phyloP scores from a whole-genome alignment of 2,888 invertebrate genomes.

The Leptura quadrifasciata region DNA sequence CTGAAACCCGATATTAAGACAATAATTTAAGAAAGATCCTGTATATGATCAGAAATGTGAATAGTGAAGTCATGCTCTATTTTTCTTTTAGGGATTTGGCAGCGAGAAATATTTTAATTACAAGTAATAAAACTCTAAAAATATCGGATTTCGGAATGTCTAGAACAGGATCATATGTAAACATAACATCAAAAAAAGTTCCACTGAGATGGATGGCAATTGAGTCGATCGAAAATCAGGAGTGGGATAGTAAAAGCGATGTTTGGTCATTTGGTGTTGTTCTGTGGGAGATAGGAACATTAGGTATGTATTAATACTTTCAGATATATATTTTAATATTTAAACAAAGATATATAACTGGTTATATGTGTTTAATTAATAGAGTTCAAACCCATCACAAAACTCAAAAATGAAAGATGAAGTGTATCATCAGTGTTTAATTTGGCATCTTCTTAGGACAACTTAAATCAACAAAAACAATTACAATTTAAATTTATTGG shows the following conservation, averaged over 20 bases:
- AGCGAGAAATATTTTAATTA: conserved; percentile 87
- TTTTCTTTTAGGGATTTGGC: conserved; percentile 81
- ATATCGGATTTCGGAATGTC: conserved; percentile 91
- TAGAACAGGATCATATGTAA: conserved; percentile 83
- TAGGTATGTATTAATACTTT: conserved; percentile 74
- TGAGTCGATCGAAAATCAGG: conserved; percentile 83
- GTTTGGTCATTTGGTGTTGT: conserved; percentile 90
- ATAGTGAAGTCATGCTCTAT: too few species aligned
- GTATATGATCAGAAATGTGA: too few species aligned
- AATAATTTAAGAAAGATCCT: too few species aligned
- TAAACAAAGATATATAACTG: background rate
- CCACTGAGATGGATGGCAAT: conserved; percentile 89
- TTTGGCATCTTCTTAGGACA: too few species aligned
- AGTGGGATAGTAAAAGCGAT: conserved; percentile 86
- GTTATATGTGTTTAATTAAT: too few species aligned
- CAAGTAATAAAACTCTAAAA: conserved; percentile 82
- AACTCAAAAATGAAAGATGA: too few species aligned
- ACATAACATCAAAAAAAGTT: conserved; percentile 76
- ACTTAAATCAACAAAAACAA: too few species aligned
- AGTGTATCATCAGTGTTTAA: too few species aligned
- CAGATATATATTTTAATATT: too few species aligned
- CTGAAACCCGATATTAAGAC: too few species aligned
- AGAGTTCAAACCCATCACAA: too few species aligned
- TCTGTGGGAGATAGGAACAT: conserved; percentile 89
- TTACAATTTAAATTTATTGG: too few species aligned